phyloP scores from a whole-genome alignment of 23 tunicate genomes.

The Diplosoma virens region DNA sequence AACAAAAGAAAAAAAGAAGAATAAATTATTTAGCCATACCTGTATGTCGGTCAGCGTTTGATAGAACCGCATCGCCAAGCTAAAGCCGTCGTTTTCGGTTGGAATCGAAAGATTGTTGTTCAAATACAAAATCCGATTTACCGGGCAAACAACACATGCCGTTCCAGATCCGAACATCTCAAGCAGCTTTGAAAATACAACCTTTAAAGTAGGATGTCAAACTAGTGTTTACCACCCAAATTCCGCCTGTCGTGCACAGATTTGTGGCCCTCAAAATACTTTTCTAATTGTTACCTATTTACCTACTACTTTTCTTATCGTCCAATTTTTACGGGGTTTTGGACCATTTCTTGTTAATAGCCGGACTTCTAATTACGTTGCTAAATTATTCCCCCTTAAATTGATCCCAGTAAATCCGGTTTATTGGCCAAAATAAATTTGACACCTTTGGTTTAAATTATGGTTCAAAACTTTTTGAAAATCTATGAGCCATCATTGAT shows the following conservation, averaged over 20 bases:
- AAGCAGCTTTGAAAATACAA: neutral
- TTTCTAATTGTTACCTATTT: neutral
- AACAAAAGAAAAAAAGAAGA: too few species aligned
- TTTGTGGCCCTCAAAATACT: neutral
- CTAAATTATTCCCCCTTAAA: too few species aligned
- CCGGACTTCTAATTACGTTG: too few species aligned
- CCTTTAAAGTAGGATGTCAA: neutral
- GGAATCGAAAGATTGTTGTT: constrained; percentile 15
- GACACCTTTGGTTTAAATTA: too few species aligned
- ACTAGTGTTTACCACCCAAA: too few species aligned
- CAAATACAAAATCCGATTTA: constrained; percentile 14
- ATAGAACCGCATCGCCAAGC: constrained; percentile 15
- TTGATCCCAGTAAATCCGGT: too few species aligned
- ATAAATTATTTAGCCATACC: neutral
- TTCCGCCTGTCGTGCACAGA: too few species aligned
- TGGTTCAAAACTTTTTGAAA: too few species aligned
- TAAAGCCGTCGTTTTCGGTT: constrained; percentile 17
- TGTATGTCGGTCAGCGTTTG: constrained; percentile 30
- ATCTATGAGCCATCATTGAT: too few species aligned
- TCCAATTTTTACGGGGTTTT: neutral
- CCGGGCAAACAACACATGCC: constrained; percentile 41
- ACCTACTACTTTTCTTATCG: neutral
- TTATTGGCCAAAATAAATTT: too few species aligned
- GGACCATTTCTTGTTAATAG: too few species aligned
- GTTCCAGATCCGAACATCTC: constrained; percentile 52